Conservation (phyloP, 2,113 vertebrate species). For the Canis aureus region DNA sequence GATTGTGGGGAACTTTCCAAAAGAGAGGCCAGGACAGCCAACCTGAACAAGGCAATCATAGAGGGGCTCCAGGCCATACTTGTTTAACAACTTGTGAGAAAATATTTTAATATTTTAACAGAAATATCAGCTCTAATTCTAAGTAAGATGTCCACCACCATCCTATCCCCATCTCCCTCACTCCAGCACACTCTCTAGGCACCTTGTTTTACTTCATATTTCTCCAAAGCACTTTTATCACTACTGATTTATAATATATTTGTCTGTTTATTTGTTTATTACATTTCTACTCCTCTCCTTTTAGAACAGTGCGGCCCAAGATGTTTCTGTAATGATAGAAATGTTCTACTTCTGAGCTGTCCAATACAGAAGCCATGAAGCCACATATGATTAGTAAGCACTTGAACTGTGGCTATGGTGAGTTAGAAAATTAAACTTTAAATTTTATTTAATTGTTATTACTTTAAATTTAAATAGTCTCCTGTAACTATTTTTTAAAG, state of each 20-base stretch:
- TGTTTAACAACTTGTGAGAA: not conserved
- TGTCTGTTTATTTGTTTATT: not conserved
- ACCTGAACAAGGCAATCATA: not conserved
- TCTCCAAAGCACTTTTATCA: not conserved
- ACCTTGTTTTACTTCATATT: not conserved
- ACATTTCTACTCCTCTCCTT: not conserved
- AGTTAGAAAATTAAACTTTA: not conserved
- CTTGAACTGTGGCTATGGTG: not conserved
- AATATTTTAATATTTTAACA: not conserved
- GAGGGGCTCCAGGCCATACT: not conserved
- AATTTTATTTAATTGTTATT: not conserved
- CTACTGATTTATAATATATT: not conserved
- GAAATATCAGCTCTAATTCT: not conserved
- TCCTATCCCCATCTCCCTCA: not conserved
- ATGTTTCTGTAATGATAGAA: not conserved
- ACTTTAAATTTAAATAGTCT: not conserved
- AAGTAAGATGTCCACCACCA: not conserved
- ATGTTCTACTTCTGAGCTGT: not conserved
- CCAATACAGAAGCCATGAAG: not conserved
- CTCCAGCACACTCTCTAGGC: no score
- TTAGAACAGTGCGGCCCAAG: not conserved
- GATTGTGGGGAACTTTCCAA: not conserved
- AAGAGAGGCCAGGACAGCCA: not conserved
- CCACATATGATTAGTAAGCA: not conserved
- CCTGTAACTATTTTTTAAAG: not conserved